Evolutionary conservation across 2,797 vertebrate species (phyloP), one percentile per base, ranked within the genome.

Genomic region (Melanotaenia parkinsoni): DNA sequence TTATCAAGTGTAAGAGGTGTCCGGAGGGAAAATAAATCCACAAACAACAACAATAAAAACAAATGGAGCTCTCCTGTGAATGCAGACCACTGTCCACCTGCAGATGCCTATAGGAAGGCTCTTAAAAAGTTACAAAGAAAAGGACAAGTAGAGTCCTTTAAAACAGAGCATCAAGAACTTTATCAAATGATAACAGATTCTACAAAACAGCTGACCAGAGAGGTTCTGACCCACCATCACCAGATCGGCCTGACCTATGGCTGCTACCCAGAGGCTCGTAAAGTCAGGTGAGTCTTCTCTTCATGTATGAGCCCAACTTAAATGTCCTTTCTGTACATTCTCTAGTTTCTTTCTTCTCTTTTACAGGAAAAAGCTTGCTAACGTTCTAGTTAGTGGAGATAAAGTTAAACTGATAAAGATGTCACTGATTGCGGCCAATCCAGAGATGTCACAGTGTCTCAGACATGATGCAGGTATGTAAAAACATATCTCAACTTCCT

Each of bases 21-120:
- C 4, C 54, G 65, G 28, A 58, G 2, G 54, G 38, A 53, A 1
- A 40, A 38, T 12, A n/a, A n/a, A 63, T 33, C 45, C 8, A 22
- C 11, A 9, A 59, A 11, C 47, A 28, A 13, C 1, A 9, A 13
- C 3, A 6, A 9, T 5, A n/a, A 54, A 2, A 56, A 66, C 33
- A 66, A 28, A 26, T 22, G 5, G 14, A 45, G 26, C 4, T 47
- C 20, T 33, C 12, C 54, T 45, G 65, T 67, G 65, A 67, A 67
- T 18, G 54, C 65, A 58, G 54, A 67, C n/a, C 65, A 67, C 65
- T 47, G 45, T 54, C 65, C 65, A 22, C 65, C 65, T 18, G 24
- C 10, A n/a, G 33, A 58, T 20, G 22, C 38, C 28, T 67, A 47
- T 22, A 20, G 33, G 18, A 58, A 1, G 22, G 65, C 54, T 24